Evolutionary conservation across 1,140 invertebrate genomes (phyloP).

Genomic region (Drusus annulatus): DNA sequence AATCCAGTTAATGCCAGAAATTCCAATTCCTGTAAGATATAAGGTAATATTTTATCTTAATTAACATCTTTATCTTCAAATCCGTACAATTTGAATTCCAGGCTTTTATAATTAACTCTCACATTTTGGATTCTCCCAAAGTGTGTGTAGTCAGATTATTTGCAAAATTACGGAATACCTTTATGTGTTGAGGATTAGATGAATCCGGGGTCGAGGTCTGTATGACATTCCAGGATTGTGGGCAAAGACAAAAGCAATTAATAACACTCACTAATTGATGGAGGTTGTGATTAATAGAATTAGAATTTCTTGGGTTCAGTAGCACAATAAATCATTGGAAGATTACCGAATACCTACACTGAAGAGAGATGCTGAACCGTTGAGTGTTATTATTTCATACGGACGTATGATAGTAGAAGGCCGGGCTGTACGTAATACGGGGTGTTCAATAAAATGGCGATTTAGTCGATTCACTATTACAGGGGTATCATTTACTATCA

Average conservation of each 20-base stretch:
- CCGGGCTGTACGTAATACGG: no score
- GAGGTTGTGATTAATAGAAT: constrained; percentile 37
- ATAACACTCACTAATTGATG: constrained; percentile 36
- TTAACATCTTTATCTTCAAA: constrained; percentile 38
- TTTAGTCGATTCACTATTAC: no score
- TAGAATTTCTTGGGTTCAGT: constrained; percentile 39
- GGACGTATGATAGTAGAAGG: no score
- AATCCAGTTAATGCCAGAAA: constrained; percentile 18
- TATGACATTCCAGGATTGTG: constrained; percentile 2
- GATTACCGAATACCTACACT: constrained; percentile 19
- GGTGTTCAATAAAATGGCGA: no score
- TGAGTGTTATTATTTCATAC: background rate
- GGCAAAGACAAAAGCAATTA: constrained; percentile 33
- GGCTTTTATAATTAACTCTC: constrained; percentile 39
- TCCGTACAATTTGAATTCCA: constrained; percentile 33
- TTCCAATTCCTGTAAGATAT: constrained; percentile 25
- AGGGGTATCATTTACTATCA: no score
- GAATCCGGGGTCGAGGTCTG: background rate
- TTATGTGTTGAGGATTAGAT: constrained; percentile 19
- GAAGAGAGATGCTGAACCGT: background rate
- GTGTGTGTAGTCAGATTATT: constrained; percentile 15
- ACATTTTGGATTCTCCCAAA: constrained; percentile 2
- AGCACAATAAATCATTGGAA: constrained; percentile 33
- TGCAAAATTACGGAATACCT: constrained; percentile 21
- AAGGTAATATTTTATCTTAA: constrained; percentile 36